A percentile compares a stretch with the other conserved stretches of the same genome.
Conservation (phyloP, 1,140 invertebrate genomes). For the Platorchestia sp. region DNA sequence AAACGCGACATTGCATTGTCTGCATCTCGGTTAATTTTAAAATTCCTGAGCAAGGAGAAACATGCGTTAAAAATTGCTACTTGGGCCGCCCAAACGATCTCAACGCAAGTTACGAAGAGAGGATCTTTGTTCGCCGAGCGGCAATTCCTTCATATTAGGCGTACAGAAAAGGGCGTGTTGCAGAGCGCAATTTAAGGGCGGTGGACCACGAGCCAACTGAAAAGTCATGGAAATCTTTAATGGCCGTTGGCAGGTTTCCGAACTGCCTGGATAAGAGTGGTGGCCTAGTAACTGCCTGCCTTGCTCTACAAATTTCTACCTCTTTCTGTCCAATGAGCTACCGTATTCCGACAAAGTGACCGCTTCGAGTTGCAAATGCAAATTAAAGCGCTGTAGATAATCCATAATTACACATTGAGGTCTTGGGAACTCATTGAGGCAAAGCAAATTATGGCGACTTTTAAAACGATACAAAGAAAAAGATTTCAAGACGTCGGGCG, state of each 20-base stretch:
- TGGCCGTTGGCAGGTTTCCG: not conserved
- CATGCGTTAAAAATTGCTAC: not conserved
- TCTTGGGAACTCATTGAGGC: slow-evolving; percentile 19
- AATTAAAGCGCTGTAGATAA: slow-evolving; percentile 47
- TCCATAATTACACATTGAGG: slow-evolving; percentile 26
- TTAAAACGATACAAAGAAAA: slow-evolving; percentile 29
- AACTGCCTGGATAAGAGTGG: not conserved
- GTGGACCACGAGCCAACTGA: not conserved
- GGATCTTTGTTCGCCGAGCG: not conserved
- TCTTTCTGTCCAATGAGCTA: slow-evolving; percentile 18
- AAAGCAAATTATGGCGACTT: slow-evolving; percentile 7
- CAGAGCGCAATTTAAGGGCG: not conserved
- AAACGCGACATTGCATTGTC: not conserved
- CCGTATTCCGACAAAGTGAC: slow-evolving; percentile 47
- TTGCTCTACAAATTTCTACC: slow-evolving; percentile 18
- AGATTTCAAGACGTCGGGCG: not conserved
- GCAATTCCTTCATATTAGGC: not conserved
- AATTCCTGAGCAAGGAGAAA: not conserved
- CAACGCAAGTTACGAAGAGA: not conserved
- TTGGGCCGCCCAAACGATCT: not conserved
- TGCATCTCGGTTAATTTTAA: not conserved
- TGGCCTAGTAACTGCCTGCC: not conserved
- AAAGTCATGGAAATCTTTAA: slow-evolving; percentile 35
- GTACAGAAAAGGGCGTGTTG: not conserved
- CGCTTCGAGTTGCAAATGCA: slow-evolving; percentile 35